These are phyloP conservation scores for Torymus tubicola DNA, from an alignment of 2,888 invertebrate genomes.

Conservation along the genomic window DNA sequence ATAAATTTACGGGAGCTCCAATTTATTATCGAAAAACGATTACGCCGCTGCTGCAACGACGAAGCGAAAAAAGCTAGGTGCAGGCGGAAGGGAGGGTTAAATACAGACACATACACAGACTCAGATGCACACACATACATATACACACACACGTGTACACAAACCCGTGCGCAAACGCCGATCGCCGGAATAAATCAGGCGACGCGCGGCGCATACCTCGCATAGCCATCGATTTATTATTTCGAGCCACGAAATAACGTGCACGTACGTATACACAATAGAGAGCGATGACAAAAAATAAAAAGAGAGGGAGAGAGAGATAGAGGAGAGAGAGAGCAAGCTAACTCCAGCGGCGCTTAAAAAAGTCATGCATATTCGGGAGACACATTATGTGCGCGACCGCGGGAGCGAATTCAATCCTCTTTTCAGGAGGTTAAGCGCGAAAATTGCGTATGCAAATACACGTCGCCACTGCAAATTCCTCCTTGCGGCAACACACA, in stretches of 20 bases:
- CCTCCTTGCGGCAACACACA: slow-evolving; percentile 42
- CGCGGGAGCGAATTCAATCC: slow-evolving; percentile 67
- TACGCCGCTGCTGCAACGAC: slow-evolving; percentile 27
- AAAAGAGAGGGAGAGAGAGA: background rate
- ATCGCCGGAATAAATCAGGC: slow-evolving; percentile 58
- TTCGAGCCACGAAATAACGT: slow-evolving; percentile 40
- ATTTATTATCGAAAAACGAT: slow-evolving; percentile 60
- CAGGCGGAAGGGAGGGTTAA: slow-evolving; percentile 24
- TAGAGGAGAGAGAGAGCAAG: background rate
- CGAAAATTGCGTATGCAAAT: slow-evolving; percentile 71
- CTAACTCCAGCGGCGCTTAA: background rate
- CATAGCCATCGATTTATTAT: slow-evolving; percentile 64
- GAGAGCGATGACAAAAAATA: background rate
- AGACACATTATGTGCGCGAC: slow-evolving; percentile 49
- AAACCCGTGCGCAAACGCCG: slow-evolving; percentile 32
- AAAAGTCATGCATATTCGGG: slow-evolving; percentile 67
- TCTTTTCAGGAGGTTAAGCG: slow-evolving; percentile 69
- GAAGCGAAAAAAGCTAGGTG: slow-evolving; percentile 17
- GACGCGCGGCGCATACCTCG: slow-evolving; percentile 50
- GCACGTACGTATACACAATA: background rate
- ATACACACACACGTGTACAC: no score
- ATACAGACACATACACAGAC: slow-evolving; percentile 39
- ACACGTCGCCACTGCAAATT: slow-evolving; percentile 63
- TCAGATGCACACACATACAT: no score
- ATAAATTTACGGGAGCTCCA: slow-evolving; percentile 42